Conservation (phyloP, 2,113 vertebrate species). For the Rafetus swinhoei region DNA sequence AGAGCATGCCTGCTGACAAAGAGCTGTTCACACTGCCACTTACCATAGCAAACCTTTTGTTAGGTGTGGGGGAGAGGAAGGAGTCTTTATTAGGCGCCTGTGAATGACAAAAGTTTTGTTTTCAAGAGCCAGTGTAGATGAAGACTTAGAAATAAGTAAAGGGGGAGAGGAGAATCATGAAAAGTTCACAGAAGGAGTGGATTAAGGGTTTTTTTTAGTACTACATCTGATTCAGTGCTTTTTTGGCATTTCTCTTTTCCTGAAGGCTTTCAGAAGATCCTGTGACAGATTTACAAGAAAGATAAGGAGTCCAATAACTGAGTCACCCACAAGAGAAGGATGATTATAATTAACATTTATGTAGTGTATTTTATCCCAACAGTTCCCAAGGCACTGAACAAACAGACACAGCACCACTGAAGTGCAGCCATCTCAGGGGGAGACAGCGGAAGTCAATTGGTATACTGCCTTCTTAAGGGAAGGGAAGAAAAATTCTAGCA, state of each 20-base stretch:
- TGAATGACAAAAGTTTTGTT: too few relatives aligned
- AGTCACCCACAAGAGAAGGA: conserved; percentile 11
- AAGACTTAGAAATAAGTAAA: neutral
- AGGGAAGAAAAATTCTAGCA: neutral
- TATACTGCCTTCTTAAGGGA: neutral
- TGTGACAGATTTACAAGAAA: conserved; percentile 30
- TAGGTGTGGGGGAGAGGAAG: too few relatives aligned
- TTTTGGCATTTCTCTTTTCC: conserved; percentile 47
- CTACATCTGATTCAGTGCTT: conserved; percentile 30
- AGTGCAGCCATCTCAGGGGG: neutral
- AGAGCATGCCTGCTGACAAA: too few relatives aligned
- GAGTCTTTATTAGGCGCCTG: too few relatives aligned
- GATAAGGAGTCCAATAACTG: conserved; percentile 25
- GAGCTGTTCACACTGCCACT: too few relatives aligned
- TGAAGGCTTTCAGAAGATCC: conserved; percentile 39
- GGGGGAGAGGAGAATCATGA: neutral
- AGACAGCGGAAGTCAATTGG: neutral
- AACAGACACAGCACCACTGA: neutral
- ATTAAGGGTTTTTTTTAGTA: neutral
- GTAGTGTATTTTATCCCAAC: neutral
- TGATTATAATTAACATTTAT: conserved; percentile 26
- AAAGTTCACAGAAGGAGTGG: neutral
- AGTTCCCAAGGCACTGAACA: neutral
- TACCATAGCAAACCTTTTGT: too few relatives aligned
- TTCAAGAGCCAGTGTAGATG: too few relatives aligned